Percentiles rank a stretch among this genome's conserved stretches.
phyloP scores from a whole-genome alignment of 2,888 invertebrate genomes.

The Nipponacmea schrenckii region DNA sequence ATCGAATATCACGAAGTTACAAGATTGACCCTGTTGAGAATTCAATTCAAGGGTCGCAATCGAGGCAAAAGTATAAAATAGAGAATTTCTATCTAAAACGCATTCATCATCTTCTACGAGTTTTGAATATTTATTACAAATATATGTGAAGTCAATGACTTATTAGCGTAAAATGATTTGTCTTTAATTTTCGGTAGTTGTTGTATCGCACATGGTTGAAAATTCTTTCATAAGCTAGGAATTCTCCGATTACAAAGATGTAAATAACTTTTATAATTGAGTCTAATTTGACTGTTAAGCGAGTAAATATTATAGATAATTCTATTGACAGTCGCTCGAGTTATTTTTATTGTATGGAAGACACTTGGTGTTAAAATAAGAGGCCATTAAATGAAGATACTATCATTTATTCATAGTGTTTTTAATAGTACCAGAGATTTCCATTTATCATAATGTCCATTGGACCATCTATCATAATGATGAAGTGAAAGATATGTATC shows the following conservation, averaged over 20 bases:
- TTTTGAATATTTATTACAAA: too few species aligned
- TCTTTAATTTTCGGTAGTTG: neutral
- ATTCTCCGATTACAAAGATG: neutral
- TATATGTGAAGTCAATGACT: too few species aligned
- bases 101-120: too few species aligned
- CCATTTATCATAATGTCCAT: conserved; percentile 2
- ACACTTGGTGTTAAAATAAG: neutral
- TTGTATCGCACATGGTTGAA: neutral
- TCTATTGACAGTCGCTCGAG: neutral
- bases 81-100: too few species aligned
- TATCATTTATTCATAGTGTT: conserved; percentile 1
- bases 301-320: neutral
- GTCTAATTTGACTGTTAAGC: neutral
- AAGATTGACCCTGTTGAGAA: too few species aligned
- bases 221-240: neutral
- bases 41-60: too few species aligned
- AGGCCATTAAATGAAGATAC: neutral
- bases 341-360: conserved; percentile 1
- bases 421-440: neutral
- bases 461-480: conserved; percentile 1
- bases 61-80: too few species aligned
- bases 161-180: too few species aligned
- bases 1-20: too few species aligned
- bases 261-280: neutral
- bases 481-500: neutral